Conservation (phyloP, 2,113 vertebrate genomes). For the Phasianus colchicus region DNA sequence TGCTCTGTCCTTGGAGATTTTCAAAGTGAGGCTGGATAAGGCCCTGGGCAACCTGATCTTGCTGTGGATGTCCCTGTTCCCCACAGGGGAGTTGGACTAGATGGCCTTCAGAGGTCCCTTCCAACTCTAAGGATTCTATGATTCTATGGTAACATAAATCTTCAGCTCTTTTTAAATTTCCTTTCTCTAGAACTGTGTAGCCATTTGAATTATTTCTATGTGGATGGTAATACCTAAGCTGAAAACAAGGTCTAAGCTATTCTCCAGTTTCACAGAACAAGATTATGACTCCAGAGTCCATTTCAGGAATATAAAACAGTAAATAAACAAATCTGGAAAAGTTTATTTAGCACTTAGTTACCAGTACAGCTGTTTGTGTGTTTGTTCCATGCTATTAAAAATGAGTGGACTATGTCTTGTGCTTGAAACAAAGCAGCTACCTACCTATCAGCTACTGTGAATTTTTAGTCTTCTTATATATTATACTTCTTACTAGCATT, state of each 20-base stretch:
- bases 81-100: too few species aligned
- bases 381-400: neutral
- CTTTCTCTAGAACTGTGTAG: neutral
- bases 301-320: neutral
- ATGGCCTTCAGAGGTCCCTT: too few species aligned
- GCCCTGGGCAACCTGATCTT: too few species aligned
- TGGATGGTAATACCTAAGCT: neutral
- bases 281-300: neutral
- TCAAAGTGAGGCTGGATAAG: too few species aligned
- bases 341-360: neutral
- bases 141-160: neutral
- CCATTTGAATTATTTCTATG: neutral
- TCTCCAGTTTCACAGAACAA: neutral
- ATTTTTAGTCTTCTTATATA: neutral
- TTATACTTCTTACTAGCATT: neutral
- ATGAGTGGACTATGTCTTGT: neutral
- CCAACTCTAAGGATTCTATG: too few species aligned
- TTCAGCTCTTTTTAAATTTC: neutral
- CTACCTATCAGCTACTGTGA: neutral
- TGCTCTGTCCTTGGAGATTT: too few species aligned
- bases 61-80: too few species aligned
- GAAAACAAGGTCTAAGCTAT: neutral
- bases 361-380: accelerated
- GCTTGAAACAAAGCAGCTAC: neutral
- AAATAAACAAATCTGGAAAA: neutral